Evolutionary conservation across 1,140 invertebrate genomes (phyloP).

Genomic region (Frieseomelitta varia): DNA sequence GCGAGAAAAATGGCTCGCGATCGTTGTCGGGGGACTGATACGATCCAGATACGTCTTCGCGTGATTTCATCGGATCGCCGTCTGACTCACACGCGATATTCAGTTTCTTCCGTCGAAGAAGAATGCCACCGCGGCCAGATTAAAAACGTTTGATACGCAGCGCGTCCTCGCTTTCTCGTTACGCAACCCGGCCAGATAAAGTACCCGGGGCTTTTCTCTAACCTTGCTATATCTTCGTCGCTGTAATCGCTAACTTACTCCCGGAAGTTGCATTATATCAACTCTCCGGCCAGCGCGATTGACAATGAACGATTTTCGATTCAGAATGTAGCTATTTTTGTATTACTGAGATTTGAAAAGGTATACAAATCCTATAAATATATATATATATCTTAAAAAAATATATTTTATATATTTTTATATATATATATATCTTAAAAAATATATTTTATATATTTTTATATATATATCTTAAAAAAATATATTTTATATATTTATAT

Average conservation of each 20-base stretch:
- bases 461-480: too few species aligned
- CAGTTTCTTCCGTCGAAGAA: slow-evolving; percentile 13
- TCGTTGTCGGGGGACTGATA: slow-evolving; percentile 36
- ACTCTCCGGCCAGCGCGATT: neutral
- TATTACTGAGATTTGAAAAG: too few species aligned
- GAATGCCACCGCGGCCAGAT: neutral
- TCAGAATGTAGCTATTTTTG: neutral
- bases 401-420: too few species aligned
- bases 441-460: too few species aligned
- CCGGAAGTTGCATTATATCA: neutral
- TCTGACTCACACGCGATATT: slow-evolving; percentile 46
- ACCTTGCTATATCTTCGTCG: neutral
- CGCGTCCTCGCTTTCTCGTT: slow-evolving; percentile 40
- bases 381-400: too few species aligned
- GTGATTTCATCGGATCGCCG: slow-evolving; percentile 41
- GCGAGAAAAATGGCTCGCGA: slow-evolving; percentile 33
- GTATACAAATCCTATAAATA: too few species aligned
- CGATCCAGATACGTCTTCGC: slow-evolving; percentile 49
- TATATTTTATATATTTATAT: too few species aligned
- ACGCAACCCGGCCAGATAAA: slow-evolving; percentile 1
- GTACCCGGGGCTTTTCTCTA: neutral
- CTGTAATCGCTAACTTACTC: neutral
- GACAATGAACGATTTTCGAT: neutral
- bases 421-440: too few species aligned
- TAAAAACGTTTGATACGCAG: slow-evolving; percentile 28